Evolutionary conservation across 2,888 invertebrate genomes (phyloP).

Genomic region (Drosophila siamana): DNA sequence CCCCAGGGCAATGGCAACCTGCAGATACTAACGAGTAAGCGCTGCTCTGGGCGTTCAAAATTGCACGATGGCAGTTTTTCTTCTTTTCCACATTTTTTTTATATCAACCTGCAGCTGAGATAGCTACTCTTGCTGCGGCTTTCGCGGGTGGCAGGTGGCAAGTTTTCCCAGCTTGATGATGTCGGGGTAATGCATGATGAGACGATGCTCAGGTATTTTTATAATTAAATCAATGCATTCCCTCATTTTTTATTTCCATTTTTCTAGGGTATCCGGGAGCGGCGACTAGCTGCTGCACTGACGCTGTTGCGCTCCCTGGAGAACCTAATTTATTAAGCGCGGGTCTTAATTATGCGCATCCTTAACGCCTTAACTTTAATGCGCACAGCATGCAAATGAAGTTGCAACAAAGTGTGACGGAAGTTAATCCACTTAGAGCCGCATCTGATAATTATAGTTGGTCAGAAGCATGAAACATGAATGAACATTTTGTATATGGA

Average conservation of each 20-base stretch:
- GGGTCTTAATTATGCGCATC: constrained; percentile 1
- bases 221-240: constrained; percentile 4
- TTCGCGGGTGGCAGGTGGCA: too few species aligned
- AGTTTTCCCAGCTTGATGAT: not conserved
- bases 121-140: too few species aligned
- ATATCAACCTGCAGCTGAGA: not conserved
- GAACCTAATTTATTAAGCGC: constrained; percentile 2
- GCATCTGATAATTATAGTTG: too few species aligned
- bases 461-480: too few species aligned
- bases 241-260: not conserved
- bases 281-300: not conserved
- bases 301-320: not conserved
- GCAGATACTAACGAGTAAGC: constrained; percentile 64
- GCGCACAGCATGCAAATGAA: constrained; percentile 1
- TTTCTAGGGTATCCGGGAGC: not conserved
- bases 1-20: constrained; percentile 46
- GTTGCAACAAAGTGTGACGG: not conserved
- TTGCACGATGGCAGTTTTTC: constrained; percentile 64
- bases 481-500: too few species aligned
- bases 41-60: constrained; percentile 62
- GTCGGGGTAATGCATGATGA: constrained; percentile 2
- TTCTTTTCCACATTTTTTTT: constrained; percentile 11
- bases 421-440: too few species aligned
- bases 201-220: not conserved
- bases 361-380: not conserved